Evolutionary conservation across 2,113 vertebrate species (phyloP).

Genomic region (Tragelaphus strepsiceros): DNA sequence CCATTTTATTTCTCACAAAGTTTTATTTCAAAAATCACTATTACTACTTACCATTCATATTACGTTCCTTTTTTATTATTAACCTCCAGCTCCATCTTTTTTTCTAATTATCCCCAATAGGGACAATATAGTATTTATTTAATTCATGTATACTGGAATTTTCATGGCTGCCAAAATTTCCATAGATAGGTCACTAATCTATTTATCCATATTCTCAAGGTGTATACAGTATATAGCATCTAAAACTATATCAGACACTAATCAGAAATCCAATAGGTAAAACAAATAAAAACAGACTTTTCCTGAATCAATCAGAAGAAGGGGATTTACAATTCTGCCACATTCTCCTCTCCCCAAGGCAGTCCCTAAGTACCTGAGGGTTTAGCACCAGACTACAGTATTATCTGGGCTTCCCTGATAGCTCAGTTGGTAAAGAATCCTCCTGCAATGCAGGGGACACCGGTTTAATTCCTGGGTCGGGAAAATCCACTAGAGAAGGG

Average conservation of each 20-base stretch:
- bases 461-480: neutral
- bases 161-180: neutral
- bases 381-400: neutral
- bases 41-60: neutral
- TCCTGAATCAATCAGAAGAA: neutral
- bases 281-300: neutral
- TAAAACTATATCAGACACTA: neutral
- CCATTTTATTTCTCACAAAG: neutral
- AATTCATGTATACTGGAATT: neutral
- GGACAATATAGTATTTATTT: neutral
- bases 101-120: neutral
- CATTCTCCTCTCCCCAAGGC: neutral
- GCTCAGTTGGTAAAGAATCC: neutral
- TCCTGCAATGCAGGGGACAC: neutral
- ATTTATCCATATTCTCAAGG: neutral
- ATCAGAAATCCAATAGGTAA: neutral
- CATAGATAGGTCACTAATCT: neutral
- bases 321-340: neutral
- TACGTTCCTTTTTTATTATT: slow-evolving; percentile 5
- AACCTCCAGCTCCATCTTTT: neutral
- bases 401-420: neutral
- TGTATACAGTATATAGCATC: neutral
- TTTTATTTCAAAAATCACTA: neutral
- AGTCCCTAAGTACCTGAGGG: neutral
- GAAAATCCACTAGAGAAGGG: neutral